Base-by-base conservation (phyloP, 2,113 vertebrate genomes). In the Nothoprocta pentlandii region DNA sequence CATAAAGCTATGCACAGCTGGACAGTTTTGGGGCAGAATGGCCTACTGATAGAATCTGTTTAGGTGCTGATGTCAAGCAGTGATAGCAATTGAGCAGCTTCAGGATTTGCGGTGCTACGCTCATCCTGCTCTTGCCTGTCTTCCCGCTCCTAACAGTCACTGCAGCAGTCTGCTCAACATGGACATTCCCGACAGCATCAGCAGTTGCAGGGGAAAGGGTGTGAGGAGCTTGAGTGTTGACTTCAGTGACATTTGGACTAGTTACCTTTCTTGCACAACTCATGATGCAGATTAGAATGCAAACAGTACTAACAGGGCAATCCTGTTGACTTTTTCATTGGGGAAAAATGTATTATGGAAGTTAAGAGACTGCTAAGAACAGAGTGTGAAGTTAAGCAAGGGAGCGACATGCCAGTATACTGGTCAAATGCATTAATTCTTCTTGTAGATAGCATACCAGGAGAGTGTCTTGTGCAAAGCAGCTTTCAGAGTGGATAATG, bases 241-340 rank as follows among this genome's bases (percentile, higher is more conserved):
- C 51, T 85, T 83, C 42, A 0, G 28, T 53, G 64, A 51, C 46
- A 80, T 6, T 46, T 67, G 74, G 28, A 12, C 74, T 36, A 49
- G 42, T 30, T 62, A 47, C 28, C 59, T 64, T 69, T 91, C 70
- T 85, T 89, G 81, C 58, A 84, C 78, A 89, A 68, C 44, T 6
- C 1, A 53, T 53, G 62, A 26, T 64, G 25, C 62, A 42, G 39
- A 64, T 42, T 28, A 64, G 39, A 64, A 66, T 87, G 77, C 69
- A 84, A 70, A 42, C 53, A 68, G 92, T 73, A 47, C 76, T 58
- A 80, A 69, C 54, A 69, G 44, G 16, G 16, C 54, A 76, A 68
- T 44, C 6, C 21, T 66, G 2, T 19, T 77, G 80, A 80, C 47
- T 5, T 34, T 66, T 26, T 25, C 34, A 47, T 28, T 64, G 22